These are phyloP conservation scores for Meganola albula DNA, from an alignment of 2,888 invertebrate genomes.

Conservation along the genomic window DNA sequence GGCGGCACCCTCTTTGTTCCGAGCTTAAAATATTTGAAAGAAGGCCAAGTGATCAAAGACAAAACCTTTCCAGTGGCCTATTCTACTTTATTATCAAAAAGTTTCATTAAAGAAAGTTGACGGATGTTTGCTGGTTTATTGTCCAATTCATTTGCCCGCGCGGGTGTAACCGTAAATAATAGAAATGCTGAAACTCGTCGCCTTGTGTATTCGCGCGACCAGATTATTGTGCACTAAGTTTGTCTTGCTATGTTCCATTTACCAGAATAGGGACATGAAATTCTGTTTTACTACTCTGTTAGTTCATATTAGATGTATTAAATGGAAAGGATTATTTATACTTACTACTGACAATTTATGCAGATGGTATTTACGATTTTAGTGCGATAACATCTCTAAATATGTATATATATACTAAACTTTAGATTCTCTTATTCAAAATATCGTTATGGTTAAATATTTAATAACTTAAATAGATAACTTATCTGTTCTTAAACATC, in stretches of 20 bases:
- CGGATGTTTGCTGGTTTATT: conserved; percentile 55
- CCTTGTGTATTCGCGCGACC: conserved; percentile 42
- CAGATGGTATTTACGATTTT: no score
- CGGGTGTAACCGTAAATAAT: conserved; percentile 55
- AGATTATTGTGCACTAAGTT: conserved; percentile 62
- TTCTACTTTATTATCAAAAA: conserved; percentile 56
- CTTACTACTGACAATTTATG: no score
- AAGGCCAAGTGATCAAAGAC: conserved; percentile 55
- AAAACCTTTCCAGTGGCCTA: conserved; percentile 49
- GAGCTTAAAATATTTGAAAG: conserved; percentile 34
- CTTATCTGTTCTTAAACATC: no score
- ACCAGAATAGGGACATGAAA: conserved; percentile 46
- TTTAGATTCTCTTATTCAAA: no score
- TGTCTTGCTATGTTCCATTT: conserved; percentile 46
- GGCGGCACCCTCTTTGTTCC: conserved; percentile 30
- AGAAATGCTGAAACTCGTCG: conserved; percentile 42
- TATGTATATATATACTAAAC: no score
- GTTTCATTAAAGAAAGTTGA: conserved; percentile 58
- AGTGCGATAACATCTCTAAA: no score
- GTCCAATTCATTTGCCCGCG: conserved; percentile 59
- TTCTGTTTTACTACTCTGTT: conserved; percentile 39
- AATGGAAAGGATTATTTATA: no score
- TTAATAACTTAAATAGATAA: no score
- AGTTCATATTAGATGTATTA: conserved; percentile 23
- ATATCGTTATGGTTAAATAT: no score